These are phyloP conservation scores for Corbicula japonica DNA, from an alignment of 2,888 invertebrate genomes.

Conservation along the genomic window DNA sequence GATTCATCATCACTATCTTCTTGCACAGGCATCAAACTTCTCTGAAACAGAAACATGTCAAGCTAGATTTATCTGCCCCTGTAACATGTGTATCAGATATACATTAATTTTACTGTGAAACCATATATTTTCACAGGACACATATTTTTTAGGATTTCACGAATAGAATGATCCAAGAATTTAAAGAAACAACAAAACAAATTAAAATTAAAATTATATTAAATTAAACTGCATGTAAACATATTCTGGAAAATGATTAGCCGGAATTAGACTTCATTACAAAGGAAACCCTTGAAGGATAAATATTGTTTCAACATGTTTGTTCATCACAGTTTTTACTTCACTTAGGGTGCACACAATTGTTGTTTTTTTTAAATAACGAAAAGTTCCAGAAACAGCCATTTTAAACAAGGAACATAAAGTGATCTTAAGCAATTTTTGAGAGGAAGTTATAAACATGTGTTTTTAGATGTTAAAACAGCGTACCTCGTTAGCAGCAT, in stretches of 20 bases:
- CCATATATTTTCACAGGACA: background rate
- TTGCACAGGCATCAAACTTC: slow-evolving; percentile 54
- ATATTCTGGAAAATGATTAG: too few species aligned
- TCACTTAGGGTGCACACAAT: background rate
- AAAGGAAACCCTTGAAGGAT: too few species aligned
- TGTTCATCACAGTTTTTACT: background rate
- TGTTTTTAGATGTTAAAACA: slow-evolving; percentile 2
- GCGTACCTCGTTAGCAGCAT: slow-evolving; percentile 79
- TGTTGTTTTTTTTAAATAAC: background rate
- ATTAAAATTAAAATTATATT: too few species aligned
- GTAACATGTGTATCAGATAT: background rate
- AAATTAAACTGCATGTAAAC: too few species aligned
- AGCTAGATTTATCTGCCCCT: background rate
- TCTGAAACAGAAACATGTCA: slow-evolving; percentile 36
- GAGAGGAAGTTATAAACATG: too few species aligned
- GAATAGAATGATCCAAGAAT: background rate
- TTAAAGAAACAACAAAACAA: background rate
- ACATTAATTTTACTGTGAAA: background rate
- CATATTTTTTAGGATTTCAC: background rate
- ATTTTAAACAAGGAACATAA: background rate
- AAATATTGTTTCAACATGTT: background rate
- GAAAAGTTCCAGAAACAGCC: background rate
- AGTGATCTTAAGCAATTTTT: too few species aligned
- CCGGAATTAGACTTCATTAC: too few species aligned
- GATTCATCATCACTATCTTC: slow-evolving; percentile 64